Evolutionary conservation across 2,888 invertebrate species (phyloP).

Genomic region (Coremacera marginata): DNA sequence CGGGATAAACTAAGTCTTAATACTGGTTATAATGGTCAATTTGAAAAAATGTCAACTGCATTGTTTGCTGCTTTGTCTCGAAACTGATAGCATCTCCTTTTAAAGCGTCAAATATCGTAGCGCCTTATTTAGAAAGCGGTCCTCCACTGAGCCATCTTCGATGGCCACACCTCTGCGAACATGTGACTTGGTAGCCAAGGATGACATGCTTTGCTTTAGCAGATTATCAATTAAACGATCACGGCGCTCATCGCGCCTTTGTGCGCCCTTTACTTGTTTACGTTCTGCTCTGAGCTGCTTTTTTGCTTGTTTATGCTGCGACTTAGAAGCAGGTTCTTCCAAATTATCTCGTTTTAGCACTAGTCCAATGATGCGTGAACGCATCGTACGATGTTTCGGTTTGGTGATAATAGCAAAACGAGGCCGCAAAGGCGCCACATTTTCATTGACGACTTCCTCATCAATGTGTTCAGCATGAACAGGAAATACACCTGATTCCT

Average conservation of each 20-base stretch:
- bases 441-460: background rate
- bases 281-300: slow-evolving; percentile 29
- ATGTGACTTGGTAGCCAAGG: slow-evolving; percentile 12
- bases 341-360: slow-evolving; percentile 55
- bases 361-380: slow-evolving; percentile 59
- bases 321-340: slow-evolving; percentile 6
- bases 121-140: slow-evolving; percentile 59
- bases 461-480: slow-evolving; percentile 11
- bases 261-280: background rate
- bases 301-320: background rate
- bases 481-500: slow-evolving; percentile 48
- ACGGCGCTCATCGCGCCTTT: slow-evolving; percentile 34
- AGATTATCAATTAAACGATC: slow-evolving; percentile 48
- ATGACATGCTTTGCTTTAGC: slow-evolving; percentile 33
- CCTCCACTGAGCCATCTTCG: slow-evolving; percentile 47
- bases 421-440: slow-evolving; percentile 45
- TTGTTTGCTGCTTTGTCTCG: too few species aligned
- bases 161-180: slow-evolving; percentile 7
- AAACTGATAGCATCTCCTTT: background rate
- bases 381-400: slow-evolving; percentile 48
- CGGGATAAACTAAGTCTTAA: too few species aligned
- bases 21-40: too few species aligned
- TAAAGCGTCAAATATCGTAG: slow-evolving; percentile 61
- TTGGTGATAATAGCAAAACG: slow-evolving; percentile 46
- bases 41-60: too few species aligned